These are phyloP conservation scores for Amphipoea lucens DNA, from an alignment of 2,888 invertebrate species.

Conservation along the genomic window DNA sequence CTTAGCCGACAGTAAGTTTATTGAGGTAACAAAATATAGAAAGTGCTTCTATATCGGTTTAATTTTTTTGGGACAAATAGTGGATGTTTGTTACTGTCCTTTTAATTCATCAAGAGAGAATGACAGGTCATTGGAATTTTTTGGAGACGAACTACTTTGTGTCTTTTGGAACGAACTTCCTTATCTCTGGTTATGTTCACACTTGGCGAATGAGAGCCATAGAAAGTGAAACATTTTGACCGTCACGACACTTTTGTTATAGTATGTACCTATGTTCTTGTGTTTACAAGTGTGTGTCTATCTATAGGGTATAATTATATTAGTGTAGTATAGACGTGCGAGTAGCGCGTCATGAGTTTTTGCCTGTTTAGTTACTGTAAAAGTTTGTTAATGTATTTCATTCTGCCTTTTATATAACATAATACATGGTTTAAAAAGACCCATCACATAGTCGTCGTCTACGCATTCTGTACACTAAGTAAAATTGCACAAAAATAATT, in stretches of 20 bases:
- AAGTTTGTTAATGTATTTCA: too few relatives aligned
- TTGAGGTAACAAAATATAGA: slow-evolving; percentile 27
- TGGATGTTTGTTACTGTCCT: background rate
- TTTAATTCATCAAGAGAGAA: background rate
- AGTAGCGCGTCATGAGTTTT: background rate
- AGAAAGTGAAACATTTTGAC: background rate
- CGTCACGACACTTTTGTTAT: background rate
- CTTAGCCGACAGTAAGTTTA: slow-evolving; percentile 38
- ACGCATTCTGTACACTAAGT: too few relatives aligned
- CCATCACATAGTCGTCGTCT: too few relatives aligned
- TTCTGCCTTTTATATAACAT: too few relatives aligned
- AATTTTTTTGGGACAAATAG: background rate
- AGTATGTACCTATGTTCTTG: background rate
- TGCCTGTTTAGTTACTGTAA: background rate
- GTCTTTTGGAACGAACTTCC: background rate
- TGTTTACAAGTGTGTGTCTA: background rate
- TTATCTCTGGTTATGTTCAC: background rate
- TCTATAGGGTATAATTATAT: background rate
- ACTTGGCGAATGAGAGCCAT: background rate
- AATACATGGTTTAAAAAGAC: too few relatives aligned
- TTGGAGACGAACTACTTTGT: background rate
- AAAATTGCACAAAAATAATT: too few relatives aligned
- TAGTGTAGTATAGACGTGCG: background rate
- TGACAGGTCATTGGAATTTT: background rate
- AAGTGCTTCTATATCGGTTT: slow-evolving; percentile 20